Base-by-base conservation (phyloP, 1,140 invertebrate species). In the Drosophila ogumai region DNA sequence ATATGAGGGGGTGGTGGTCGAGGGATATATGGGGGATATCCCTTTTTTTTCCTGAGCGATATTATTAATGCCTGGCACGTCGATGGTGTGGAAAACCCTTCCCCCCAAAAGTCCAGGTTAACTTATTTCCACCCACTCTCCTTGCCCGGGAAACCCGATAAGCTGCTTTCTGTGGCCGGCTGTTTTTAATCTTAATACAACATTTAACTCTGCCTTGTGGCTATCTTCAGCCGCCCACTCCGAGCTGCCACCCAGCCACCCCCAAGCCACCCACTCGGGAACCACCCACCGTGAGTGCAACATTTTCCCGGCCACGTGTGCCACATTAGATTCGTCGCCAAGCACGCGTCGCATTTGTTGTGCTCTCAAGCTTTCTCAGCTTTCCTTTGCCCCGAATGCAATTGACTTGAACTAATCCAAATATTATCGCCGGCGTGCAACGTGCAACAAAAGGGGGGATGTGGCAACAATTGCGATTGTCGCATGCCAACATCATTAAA, bases 371-470 rank as follows among this genome's bases (percentile, higher is more conserved):
- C 34, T 55, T 22, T 22, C 13, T 40, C 32, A 59, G 32, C 55
- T 52, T 17, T 47, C 19, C 50, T 47, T 36, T 46, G 68, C 73
- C 54, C 59, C 87, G 78, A 55, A 88, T 88, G 85, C 85, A 90
- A 90, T 90, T 90, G 85, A 90, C 86, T 90, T 90, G 85, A 90
- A 90, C 85, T 90, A 90, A 90, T 90, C 85, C 85, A 90, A 90
- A 90, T 85, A 90, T 90, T 90, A 90, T 90, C 85, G 81, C 86
- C 71, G 43, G 58, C 82, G 41, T 85, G 78, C 82, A 79, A 81
- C 63, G 65, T 63, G 74, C 61, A 82, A 72, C 56, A 76, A 32
- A 34, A 44, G 36, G 40, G 63, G 67, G 63, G 64, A 34, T 69
- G 67, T 54, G 61, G 66, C 67, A 44, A 38, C 67, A 69, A 69